These are phyloP conservation scores for Myotis pilosus DNA, from an alignment of 2,797 vertebrate species.

Conservation along the genomic window DNA sequence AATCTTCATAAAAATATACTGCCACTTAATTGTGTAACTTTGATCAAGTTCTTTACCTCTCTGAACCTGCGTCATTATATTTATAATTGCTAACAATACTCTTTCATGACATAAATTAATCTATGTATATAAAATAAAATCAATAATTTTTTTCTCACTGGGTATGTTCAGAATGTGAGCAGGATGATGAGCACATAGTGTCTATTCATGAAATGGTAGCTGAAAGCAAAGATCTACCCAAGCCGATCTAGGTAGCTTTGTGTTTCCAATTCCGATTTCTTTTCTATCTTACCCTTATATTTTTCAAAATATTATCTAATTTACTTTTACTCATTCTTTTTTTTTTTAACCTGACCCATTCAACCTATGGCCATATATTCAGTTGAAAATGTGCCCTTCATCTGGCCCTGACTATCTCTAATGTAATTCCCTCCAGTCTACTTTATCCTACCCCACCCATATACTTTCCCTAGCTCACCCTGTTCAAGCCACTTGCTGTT, in stretches of 20 bases:
- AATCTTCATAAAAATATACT: constrained; percentile 11
- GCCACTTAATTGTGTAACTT: neutral
- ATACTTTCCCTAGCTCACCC: neutral
- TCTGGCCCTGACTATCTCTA: neutral
- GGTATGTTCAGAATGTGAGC: neutral
- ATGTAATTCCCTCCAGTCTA: neutral
- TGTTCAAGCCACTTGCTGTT: neutral
- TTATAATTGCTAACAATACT: neutral
- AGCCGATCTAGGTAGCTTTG: neutral
- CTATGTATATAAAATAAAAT: neutral
- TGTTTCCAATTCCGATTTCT: neutral
- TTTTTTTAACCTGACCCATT: neutral
- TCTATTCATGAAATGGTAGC: neutral
- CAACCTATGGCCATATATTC: neutral
- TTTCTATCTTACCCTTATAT: neutral
- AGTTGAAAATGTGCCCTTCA: neutral
- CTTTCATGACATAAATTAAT: neutral
- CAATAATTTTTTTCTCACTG: neutral
- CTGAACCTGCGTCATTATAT: neutral
- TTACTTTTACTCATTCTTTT: neutral
- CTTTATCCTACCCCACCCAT: neutral
- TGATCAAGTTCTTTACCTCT: neutral
- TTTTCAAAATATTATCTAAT: neutral
- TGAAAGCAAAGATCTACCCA: neutral
- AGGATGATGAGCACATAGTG: neutral